A percentile compares a stretch with the other conserved stretches of the same genome.
Evolutionary conservation across 1,140 invertebrate species (phyloP).

Genomic region (Drosophila quadrilineata): DNA sequence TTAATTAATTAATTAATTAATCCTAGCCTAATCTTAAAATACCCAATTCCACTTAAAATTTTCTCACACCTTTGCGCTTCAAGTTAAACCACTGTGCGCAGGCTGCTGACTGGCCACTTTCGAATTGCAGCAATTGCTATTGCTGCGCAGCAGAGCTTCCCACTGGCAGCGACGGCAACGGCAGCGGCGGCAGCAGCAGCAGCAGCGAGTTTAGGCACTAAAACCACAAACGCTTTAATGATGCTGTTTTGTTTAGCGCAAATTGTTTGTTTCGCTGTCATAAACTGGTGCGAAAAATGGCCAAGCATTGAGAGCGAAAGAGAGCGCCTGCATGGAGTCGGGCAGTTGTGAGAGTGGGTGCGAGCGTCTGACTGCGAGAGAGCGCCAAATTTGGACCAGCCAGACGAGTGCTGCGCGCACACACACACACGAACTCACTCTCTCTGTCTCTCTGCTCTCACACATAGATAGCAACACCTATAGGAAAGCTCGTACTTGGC

Average conservation of each 20-base stretch:
- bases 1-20: no score
- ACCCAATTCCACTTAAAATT: background rate
- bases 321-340: slow-evolving; percentile 7
- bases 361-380: background rate
- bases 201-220: slow-evolving; percentile 63
- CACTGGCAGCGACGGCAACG: background rate
- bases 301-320: slow-evolving; percentile 50
- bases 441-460: no score
- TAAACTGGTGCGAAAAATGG: slow-evolving; percentile 80
- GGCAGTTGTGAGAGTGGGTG: slow-evolving; percentile 7
- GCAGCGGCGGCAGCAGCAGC: background rate
- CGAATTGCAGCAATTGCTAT: slow-evolving; percentile 29
- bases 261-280: slow-evolving; percentile 80
- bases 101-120: slow-evolving; percentile 32
- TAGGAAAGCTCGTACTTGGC: no score
- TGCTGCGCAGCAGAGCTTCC: background rate
- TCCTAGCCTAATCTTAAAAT: no score
- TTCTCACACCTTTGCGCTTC: background rate
- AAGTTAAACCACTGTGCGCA: slow-evolving; percentile 39
- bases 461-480: slow-evolving; percentile 2
- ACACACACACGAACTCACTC: slow-evolving; percentile 1
- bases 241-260: slow-evolving; percentile 80
- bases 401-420: slow-evolving; percentile 25
- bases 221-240: slow-evolving; percentile 80
- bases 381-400: slow-evolving; percentile 14